Percentiles rank a stretch among this genome's conserved stretches.
phyloP scores from a whole-genome alignment of 2,797 vertebrate genomes.

The Anguilla anguilla region DNA sequence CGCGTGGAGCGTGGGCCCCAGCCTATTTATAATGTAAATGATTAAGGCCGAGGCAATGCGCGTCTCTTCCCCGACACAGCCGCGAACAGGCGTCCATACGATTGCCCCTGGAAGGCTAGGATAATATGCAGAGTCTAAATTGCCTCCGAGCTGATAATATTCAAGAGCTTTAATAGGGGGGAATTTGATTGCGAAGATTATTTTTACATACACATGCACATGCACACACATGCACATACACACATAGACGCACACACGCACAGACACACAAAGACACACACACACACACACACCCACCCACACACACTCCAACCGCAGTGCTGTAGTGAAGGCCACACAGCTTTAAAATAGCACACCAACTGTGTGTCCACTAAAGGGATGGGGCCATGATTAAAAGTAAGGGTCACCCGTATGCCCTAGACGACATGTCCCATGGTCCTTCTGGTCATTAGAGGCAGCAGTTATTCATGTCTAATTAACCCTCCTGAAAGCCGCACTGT shows the following conservation, averaged over 20 bases:
- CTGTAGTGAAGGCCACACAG: neutral
- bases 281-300: neutral
- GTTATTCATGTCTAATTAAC: slow-evolving; percentile 16
- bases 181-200: slow-evolving; percentile 6
- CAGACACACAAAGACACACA: neutral
- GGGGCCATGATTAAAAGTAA: neutral
- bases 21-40: slow-evolving; percentile 6
- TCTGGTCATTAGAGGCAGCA: neutral
- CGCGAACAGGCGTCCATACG: neutral
- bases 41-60: neutral
- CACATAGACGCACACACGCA: neutral
- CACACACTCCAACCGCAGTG: neutral
- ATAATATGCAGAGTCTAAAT: slow-evolving; percentile 9
- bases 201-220: neutral
- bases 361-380: neutral
- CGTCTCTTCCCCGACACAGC: neutral
- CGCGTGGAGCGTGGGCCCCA: neutral
- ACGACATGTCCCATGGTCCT: neutral
- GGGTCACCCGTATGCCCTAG: neutral
- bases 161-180: slow-evolving; percentile 17
- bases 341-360: neutral
- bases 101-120: neutral
- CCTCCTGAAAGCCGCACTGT: neutral
- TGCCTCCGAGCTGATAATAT: slow-evolving; percentile 8
- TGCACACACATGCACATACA: neutral